These are phyloP conservation scores for Numenius arquata DNA, from an alignment of 2,113 vertebrate species.

Conservation along the genomic window DNA sequence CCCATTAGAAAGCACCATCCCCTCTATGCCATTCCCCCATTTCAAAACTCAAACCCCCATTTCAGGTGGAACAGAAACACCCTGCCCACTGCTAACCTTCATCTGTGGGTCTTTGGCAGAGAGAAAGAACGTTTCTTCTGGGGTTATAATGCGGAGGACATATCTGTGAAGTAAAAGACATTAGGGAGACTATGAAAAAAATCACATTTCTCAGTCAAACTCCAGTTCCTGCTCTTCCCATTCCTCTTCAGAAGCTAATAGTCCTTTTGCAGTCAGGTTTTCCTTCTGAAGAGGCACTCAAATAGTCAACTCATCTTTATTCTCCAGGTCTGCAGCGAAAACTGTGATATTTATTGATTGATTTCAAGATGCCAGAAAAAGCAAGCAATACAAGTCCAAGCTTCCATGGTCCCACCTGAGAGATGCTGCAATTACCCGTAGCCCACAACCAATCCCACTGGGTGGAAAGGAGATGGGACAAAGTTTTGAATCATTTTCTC, in stretches of 20 bases:
- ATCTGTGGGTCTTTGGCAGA: background rate
- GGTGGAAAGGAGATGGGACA: background rate
- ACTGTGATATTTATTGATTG: background rate
- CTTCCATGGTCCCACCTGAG: background rate
- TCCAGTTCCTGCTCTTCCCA: background rate
- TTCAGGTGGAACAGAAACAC: background rate
- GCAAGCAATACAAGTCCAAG: background rate
- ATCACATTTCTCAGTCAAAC: background rate
- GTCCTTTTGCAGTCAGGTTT: background rate
- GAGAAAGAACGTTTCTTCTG: conserved; percentile 67
- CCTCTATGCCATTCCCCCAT: no score
- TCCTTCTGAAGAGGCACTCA: background rate
- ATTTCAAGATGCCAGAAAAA: background rate
- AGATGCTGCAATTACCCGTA: background rate
- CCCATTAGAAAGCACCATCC: background rate
- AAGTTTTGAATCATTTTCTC: background rate
- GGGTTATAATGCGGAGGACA: conserved; percentile 39
- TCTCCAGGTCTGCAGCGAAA: background rate
- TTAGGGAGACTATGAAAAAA: background rate
- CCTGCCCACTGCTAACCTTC: conserved; percentile 37
- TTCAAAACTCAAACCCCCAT: accelerated
- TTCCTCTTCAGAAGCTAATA: background rate
- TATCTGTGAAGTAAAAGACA: conserved; percentile 19
- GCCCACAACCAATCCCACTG: background rate
- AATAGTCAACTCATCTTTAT: background rate